Base-by-base conservation (phyloP, 1,140 invertebrate genomes). In the Aphaenogaster rudis region DNA sequence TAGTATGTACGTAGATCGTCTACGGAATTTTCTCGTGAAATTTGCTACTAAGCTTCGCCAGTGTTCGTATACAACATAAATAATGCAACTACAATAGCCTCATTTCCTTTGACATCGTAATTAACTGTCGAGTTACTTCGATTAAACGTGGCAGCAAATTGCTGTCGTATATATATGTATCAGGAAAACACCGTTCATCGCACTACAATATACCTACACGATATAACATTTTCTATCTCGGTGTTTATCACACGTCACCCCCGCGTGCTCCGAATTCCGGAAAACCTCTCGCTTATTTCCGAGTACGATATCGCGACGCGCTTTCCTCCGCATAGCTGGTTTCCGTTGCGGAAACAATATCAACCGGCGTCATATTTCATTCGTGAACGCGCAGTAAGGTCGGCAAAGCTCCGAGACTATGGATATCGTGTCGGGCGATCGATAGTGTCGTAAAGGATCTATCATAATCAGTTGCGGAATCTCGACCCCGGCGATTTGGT, bases 271-370 rank as follows among this genome's bases (percentile, higher is more conserved):
- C 21, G 78, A 81, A 81, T 81, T 57, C 48, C 66, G 78, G 21
- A 57, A 81, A 81, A 54, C 15, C 36, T 42, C 13, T 28, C 36
- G 64, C 36, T 71, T 80, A 81, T 81, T 81, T 81, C 78, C 64
- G 80, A 61, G 28, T 50, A 15, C 36, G 66, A 81, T 81, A 82
- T 59, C 52, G 67, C 15, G 17, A 82, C 67, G 64, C 36, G 80
- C 21, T 71, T 54, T 57, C 5, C 64, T 71, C 21, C 33, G 33
- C 50, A 71, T 57, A 54, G 36, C 36, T 81, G 64, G 15, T 71
- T 69, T 81, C 48, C 48, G 64, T 71, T 15, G 48, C 9, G 78
- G 48, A 81, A 81, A 81, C 64, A 71, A 81, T 81, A 81, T 81
- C 78, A 80, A 54, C 48, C 78, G 9, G 48, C 13, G 36, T 81